Evolutionary conservation across 2,113 vertebrate genomes (phyloP).

Genomic region (Heterocephalus glaber): DNA sequence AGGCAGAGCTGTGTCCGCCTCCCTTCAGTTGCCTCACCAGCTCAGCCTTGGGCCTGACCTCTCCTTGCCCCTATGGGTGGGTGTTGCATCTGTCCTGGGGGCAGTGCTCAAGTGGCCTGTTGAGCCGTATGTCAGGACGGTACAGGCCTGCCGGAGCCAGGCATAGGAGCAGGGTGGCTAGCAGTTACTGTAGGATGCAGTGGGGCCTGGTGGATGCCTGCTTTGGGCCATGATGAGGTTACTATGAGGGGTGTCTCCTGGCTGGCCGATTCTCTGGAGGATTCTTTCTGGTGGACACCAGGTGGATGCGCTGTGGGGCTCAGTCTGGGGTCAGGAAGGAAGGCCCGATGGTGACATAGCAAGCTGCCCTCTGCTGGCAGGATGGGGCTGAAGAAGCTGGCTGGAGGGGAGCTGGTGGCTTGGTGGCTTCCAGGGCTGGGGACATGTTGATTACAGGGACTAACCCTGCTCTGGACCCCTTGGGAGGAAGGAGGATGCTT

Average conservation of each 20-base stretch:
- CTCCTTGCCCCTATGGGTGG: not conserved
- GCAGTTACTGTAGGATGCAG: not conserved
- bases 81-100: not conserved
- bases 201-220: not conserved
- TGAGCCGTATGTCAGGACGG: not conserved
- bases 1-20: not conserved
- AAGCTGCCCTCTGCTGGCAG: not conserved
- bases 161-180: not conserved
- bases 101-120: not conserved
- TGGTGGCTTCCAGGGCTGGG: not conserved
- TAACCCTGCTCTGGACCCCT: not conserved
- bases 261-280: not conserved
- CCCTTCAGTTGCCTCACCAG: not conserved
- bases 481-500: not conserved
- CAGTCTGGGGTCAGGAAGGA: not conserved
- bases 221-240: not conserved
- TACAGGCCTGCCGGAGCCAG: not conserved
- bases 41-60: not conserved
- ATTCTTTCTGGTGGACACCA: not conserved
- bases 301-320: not conserved
- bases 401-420: not conserved
- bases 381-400: not conserved
- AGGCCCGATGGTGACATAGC: not conserved
- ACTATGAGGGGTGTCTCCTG: not conserved
- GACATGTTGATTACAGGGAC: not conserved